A percentile compares a stretch with the other conserved stretches of the same genome.
Conservation (phyloP, 2,113 vertebrate species). For the Psittacula cyanocephala region DNA sequence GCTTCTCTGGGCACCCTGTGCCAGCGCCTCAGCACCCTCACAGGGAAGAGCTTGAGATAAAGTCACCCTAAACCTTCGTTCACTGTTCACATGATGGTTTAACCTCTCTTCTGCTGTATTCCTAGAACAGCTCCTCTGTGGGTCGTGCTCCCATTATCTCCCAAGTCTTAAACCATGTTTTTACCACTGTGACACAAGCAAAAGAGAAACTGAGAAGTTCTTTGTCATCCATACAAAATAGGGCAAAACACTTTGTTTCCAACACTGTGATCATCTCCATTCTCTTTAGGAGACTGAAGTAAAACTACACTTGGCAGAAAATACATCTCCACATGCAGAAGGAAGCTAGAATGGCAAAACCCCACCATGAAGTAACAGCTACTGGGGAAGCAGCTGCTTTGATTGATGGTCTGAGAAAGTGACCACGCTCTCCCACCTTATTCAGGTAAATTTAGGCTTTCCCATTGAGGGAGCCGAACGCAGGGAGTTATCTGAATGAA, state of each 20-base stretch:
- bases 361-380: background rate
- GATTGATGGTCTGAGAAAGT: background rate
- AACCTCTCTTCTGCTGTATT: background rate
- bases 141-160: background rate
- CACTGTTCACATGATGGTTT: background rate
- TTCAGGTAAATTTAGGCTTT: background rate
- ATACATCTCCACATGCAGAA: background rate
- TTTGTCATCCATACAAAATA: background rate
- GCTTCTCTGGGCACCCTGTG: background rate
- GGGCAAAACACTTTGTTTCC: background rate
- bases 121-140: background rate
- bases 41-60: background rate
- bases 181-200: background rate
- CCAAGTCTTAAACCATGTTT: background rate
- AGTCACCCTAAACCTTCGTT: background rate
- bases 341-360: background rate
- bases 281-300: background rate
- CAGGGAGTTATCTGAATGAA: background rate
- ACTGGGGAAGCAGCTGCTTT: background rate
- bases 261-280: fast-evolving
- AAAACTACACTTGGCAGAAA: background rate
- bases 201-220: background rate
- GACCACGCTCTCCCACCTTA: background rate
- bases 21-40: background rate
- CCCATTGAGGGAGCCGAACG: background rate